Evolutionary conservation across 1,140 invertebrate genomes (phyloP).

Genomic region (Caenorhabditis inopinata): DNA sequence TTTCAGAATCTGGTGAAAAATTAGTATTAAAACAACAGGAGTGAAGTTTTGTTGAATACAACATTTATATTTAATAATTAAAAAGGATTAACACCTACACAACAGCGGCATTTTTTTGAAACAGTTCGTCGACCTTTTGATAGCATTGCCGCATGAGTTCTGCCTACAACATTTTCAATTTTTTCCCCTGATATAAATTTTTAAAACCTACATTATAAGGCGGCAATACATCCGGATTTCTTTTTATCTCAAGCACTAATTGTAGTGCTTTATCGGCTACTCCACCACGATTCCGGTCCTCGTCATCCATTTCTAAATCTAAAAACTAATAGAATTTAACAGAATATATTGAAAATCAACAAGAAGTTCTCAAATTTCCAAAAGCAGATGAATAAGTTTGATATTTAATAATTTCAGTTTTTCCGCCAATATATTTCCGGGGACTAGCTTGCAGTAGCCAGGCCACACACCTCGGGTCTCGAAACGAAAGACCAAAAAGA

Average conservation of each 20-base stretch:
- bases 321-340: not conserved
- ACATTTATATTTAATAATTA: too few relatives aligned
- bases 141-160: not conserved
- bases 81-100: not conserved
- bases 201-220: not conserved
- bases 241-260: slow-evolving; percentile 6
- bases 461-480: not conserved
- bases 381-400: too few relatives aligned
- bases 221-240: slow-evolving; percentile 3
- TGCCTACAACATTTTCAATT: not conserved
- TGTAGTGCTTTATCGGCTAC: slow-evolving; percentile 2
- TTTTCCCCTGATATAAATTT: not conserved
- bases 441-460: not conserved
- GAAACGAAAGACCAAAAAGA: not conserved
- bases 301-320: not conserved
- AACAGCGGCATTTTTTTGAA: slow-evolving; percentile 3
- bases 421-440: not conserved
- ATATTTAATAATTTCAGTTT: not conserved
- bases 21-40: too few relatives aligned
- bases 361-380: not conserved
- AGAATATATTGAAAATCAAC: not conserved
- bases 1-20: too few relatives aligned
- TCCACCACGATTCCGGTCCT: not conserved
- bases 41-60: too few relatives aligned
- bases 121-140: not conserved